phyloP scores from a whole-genome alignment of 2,888 invertebrate genomes.

The Penaeus monodon region DNA sequence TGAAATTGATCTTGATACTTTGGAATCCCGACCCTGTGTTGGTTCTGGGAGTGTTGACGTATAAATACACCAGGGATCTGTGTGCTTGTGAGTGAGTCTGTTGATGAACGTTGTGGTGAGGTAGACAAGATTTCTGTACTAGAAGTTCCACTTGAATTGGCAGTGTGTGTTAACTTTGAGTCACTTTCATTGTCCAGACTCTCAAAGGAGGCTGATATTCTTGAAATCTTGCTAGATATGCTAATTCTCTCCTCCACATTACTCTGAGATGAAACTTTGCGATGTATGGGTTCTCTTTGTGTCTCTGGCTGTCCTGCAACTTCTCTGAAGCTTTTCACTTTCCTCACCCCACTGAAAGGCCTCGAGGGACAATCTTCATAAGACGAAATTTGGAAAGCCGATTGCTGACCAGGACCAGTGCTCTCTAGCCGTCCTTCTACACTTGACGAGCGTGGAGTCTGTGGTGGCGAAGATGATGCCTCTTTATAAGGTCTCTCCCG shows the following conservation, averaged over 20 bases:
- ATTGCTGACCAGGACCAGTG: constrained; percentile 3
- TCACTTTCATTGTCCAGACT: constrained; percentile 50
- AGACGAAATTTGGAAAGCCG: background rate
- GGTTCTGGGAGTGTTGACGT: constrained; percentile 33
- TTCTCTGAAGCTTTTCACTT: constrained; percentile 51
- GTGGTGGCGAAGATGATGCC: background rate
- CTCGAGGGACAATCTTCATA: constrained; percentile 10
- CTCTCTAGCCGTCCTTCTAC: constrained; percentile 53
- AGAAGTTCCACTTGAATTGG: background rate
- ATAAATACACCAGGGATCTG: constrained; percentile 62
- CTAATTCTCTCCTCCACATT: constrained; percentile 12
- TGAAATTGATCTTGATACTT: background rate
- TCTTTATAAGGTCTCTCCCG: constrained; percentile 33
- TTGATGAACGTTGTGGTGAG: constrained; percentile 53
- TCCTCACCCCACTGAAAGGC: constrained; percentile 34
- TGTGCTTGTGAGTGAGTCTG: constrained; percentile 62
- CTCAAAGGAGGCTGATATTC: constrained; percentile 57
- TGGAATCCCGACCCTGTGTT: too few relatives aligned
- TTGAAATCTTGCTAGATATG: constrained; percentile 16
- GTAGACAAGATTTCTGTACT: background rate
- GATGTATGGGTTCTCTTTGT: constrained; percentile 12
- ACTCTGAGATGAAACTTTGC: constrained; percentile 28
- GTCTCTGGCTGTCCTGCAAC: constrained; percentile 6
- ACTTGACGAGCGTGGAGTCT: constrained; percentile 28
- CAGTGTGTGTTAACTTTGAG: background rate